Percentiles rank a stretch among this genome's conserved stretches.
These are phyloP conservation scores for Apodemia duryi DNA, from an alignment of 2,888 invertebrate species.

Conservation along the genomic window DNA sequence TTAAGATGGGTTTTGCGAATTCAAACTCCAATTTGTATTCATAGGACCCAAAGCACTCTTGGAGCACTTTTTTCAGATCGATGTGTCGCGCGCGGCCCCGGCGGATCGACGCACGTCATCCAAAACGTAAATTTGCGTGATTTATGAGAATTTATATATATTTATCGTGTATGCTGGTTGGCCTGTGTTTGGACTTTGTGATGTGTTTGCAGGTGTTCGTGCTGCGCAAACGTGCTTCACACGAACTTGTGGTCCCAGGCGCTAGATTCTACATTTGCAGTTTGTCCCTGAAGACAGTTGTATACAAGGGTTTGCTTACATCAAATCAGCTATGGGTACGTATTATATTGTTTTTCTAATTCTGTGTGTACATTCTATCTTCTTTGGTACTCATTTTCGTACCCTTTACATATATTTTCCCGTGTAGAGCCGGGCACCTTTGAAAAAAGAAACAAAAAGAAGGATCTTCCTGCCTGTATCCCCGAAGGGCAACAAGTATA, in stretches of 20 bases:
- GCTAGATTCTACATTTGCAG: conserved; percentile 98
- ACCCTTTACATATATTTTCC: too few species aligned
- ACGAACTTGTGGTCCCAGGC: conserved; percentile 90
- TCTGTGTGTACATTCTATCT: not conserved
- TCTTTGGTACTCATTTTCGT: not conserved
- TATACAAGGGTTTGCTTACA: conserved; percentile 98
- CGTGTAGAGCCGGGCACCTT: too few species aligned
- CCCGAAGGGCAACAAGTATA: too few species aligned
- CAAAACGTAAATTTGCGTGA: conserved; percentile 57
- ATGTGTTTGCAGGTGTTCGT: conserved; percentile 87
- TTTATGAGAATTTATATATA: conserved; percentile 20
- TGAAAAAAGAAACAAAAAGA: too few species aligned
- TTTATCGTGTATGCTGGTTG: conserved; percentile 34
- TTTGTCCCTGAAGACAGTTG: conserved; percentile 91
- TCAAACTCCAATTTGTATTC: conserved; percentile 48
- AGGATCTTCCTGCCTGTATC: too few species aligned
- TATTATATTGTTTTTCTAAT: not conserved
- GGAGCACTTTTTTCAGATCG: conserved; percentile 67
- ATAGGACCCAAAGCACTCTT: conserved; percentile 56
- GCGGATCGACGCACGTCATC: conserved; percentile 51
- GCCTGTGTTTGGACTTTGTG: conserved; percentile 23
- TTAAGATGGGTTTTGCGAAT: conserved; percentile 41
- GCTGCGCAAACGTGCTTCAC: conserved; percentile 95
- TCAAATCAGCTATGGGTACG: conserved; percentile 93
- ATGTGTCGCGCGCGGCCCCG: conserved; percentile 47